Evolutionary conservation across 2,888 invertebrate species (phyloP), one percentile per base, ranked within the genome.

Genomic region (Hyposoter dolosus): DNA sequence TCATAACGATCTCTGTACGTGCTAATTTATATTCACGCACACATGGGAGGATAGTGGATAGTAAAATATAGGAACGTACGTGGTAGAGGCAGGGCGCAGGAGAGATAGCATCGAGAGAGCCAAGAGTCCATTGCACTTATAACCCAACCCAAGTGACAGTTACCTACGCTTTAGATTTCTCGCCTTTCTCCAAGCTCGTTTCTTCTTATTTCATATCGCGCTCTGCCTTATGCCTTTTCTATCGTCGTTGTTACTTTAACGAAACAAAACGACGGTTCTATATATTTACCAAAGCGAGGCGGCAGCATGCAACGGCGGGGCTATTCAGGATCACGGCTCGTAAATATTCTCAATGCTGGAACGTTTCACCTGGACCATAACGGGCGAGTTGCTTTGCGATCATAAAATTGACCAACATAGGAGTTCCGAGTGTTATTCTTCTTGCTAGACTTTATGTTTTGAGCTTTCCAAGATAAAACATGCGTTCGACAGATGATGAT

Each of bases 81-180:
- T 10, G 40, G 19, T 74, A 74, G 1, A 12, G 23, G 7, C 23
- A n/a, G 82, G 85, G 65, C 77, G 78, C 72, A 78, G 77, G 78
- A 65, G 50, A 83, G 84, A 87, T 85, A 78, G 86, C 76, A 84
- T 84, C 84, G 56, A 66, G 72, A 83, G 68, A 72, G 68, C 66
- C 76, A 63, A 77, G 86, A 87, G 86, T 84, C 71, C 85, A 83
- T 76, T 87, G 87, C 88, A 82, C 88, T 72, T 69, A 80, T 82
- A 87, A 85, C 87, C 88, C 83, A 83, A 87, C 83, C 87, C 80
- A 82, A 85, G 87, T 87, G 88, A 88, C 87, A 88, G 84, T 88
- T 88, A 82, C 87, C 86, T 86, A 88, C 87, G 87, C 86, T 68
- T 89, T 84, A 87, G 84, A 89, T 89, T 87, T 89, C 89, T 89